phyloP scores from a whole-genome alignment of 92 coral and sea anemone species.

The Isaurus tuberculatus region DNA sequence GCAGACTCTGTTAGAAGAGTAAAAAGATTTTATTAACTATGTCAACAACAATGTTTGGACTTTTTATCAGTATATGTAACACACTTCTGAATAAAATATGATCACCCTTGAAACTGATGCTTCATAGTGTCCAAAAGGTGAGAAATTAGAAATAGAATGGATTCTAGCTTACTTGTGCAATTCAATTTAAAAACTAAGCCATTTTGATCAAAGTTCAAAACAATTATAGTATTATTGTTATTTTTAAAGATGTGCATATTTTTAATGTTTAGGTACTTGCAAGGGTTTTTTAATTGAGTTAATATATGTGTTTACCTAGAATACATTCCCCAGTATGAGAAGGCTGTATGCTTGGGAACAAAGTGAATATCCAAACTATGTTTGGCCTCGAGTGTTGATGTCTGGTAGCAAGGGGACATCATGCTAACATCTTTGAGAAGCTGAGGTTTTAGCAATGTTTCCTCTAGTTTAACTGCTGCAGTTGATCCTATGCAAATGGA shows the following conservation, averaged over 20 bases:
- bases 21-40: too few relatives aligned
- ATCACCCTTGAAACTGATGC: too few relatives aligned
- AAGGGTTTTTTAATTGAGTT: not conserved
- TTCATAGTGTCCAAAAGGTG: too few relatives aligned
- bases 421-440: slow-evolving; percentile 51
- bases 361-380: slow-evolving; percentile 47
- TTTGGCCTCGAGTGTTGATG: slow-evolving; percentile 57
- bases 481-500: not conserved
- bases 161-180: too few relatives aligned
- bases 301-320: slow-evolving; percentile 25
- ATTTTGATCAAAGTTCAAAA: too few relatives aligned
- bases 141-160: too few relatives aligned
- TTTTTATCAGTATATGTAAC: too few relatives aligned
- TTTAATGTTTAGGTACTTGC: not conserved
- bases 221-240: not conserved
- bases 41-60: too few relatives aligned
- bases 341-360: slow-evolving; percentile 2
- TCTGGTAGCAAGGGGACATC: slow-evolving; percentile 64
- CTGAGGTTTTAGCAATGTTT: slow-evolving; percentile 1
- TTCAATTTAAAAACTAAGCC: too few relatives aligned
- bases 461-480: slow-evolving; percentile 8
- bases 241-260: too few relatives aligned
- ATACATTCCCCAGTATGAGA: slow-evolving; percentile 68
- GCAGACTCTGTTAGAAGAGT: not conserved
- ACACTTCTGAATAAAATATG: too few relatives aligned